A percentile compares a stretch with the other conserved stretches of the same genome.
Conservation (phyloP, 1,140 invertebrate genomes). For the Rhagoletis zephyria region DNA sequence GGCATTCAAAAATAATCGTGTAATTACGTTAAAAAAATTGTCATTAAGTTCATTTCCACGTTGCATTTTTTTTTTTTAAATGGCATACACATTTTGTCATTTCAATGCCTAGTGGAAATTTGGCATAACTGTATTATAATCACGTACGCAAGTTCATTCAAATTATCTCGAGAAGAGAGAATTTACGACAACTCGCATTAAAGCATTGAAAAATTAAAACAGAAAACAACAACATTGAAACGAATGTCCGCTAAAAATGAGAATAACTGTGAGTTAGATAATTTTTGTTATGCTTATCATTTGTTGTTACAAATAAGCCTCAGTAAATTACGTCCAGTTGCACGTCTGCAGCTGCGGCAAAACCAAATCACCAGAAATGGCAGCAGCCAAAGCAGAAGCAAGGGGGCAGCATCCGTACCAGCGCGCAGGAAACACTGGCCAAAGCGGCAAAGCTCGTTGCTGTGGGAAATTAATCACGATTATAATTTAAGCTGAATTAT, state of each 20-base stretch:
- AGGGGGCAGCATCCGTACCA: background rate
- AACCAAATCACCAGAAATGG: background rate
- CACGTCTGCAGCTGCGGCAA: conserved; percentile 26
- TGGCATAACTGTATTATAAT: too few species aligned
- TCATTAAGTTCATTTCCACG: too few species aligned
- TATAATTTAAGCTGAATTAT: conserved; percentile 52
- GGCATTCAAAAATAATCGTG: too few species aligned
- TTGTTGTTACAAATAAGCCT: conserved; percentile 47
- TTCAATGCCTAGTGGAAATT: too few species aligned
- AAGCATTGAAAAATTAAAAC: conserved; percentile 15
- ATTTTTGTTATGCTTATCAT: conserved; percentile 49
- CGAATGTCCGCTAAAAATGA: background rate
- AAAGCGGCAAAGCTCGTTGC: background rate
- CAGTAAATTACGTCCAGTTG: conserved; percentile 27
- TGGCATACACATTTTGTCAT: too few species aligned
- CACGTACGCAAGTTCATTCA: too few species aligned
- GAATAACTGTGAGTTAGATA: conserved; percentile 11
- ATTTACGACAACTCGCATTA: background rate
- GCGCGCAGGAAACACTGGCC: background rate
- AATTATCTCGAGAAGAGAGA: background rate
- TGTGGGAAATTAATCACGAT: conserved; percentile 48
- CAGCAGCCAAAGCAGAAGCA: background rate
- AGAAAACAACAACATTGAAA: conserved; percentile 25
- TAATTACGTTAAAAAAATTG: too few species aligned
- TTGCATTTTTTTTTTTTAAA: too few species aligned